A percentile compares a stretch with the other conserved stretches of the same genome.
Evolutionary conservation across 2,113 vertebrate genomes (phyloP).

Genomic region (Phalacrocorax brasilianus): DNA sequence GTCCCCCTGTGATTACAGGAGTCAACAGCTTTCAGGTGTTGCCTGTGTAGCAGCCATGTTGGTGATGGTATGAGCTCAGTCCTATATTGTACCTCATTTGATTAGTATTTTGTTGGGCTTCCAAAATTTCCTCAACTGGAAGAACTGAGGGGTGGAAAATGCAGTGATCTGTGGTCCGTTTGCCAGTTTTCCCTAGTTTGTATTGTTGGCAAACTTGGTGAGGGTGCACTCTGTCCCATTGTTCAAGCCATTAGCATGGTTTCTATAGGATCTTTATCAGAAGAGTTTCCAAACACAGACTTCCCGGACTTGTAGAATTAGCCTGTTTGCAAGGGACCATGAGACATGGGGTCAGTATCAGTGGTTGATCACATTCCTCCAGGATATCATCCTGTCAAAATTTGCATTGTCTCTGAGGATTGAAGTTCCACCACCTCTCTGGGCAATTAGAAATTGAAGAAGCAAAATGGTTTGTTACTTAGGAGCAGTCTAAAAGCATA

Average conservation of each 20-base stretch:
- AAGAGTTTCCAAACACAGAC: background rate
- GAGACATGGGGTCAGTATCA: rapidly evolving
- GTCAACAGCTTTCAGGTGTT: background rate
- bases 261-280: background rate
- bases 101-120: background rate
- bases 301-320: background rate
- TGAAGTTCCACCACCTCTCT: background rate
- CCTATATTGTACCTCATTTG: background rate
- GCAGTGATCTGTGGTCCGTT: background rate
- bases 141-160: background rate
- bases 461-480: background rate
- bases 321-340: background rate
- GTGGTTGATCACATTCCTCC: background rate
- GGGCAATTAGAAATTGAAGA: background rate
- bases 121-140: background rate
- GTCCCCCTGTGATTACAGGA: background rate
- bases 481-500: background rate
- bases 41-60: background rate
- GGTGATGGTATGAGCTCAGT: background rate
- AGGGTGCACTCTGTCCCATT: background rate
- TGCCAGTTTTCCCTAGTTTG: background rate
- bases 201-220: background rate
- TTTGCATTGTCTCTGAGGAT: background rate
- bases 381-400: background rate
- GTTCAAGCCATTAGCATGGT: background rate